Conservation (phyloP, 2,113 vertebrate genomes). For the Corvus moneduloides region DNA sequence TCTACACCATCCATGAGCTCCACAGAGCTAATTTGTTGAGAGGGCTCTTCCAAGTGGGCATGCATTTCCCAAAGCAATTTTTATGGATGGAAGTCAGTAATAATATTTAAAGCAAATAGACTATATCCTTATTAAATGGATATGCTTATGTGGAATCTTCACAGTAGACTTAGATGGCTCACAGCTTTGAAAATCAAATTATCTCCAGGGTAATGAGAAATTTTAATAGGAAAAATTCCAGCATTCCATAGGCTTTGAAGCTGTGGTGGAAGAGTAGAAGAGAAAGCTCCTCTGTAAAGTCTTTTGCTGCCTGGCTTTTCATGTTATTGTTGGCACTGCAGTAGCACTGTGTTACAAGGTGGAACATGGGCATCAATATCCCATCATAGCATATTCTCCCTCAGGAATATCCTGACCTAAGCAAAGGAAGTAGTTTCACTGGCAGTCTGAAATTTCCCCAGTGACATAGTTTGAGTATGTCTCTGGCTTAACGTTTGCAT, state of each 20-base stretch:
- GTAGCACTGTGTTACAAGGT: not conserved
- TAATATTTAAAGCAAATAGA: not conserved
- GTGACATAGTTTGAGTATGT: not conserved
- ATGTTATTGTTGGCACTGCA: not conserved
- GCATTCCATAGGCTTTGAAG: not conserved
- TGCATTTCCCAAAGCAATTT: not conserved
- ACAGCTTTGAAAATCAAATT: not conserved
- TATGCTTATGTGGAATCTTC: not conserved
- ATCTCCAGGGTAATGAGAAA: not conserved
- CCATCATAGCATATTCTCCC: not conserved
- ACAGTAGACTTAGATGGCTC: not conserved
- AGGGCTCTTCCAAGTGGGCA: not conserved
- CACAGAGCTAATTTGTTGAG: not conserved
- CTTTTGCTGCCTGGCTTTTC: not conserved
- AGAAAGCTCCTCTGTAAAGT: not conserved
- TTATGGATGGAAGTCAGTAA: not conserved
- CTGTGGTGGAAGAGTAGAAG: not conserved
- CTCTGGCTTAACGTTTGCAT: constrained; percentile 6
- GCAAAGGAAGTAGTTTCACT: not conserved
- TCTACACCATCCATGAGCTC: not conserved
- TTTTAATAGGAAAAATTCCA: not conserved
- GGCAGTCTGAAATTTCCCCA: not conserved
- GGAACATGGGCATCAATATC: not conserved
- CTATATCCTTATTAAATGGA: not conserved
- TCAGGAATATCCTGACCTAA: not conserved